phyloP scores from a whole-genome alignment of 1,140 invertebrate genomes.

The Saccostrea cuccullata region DNA sequence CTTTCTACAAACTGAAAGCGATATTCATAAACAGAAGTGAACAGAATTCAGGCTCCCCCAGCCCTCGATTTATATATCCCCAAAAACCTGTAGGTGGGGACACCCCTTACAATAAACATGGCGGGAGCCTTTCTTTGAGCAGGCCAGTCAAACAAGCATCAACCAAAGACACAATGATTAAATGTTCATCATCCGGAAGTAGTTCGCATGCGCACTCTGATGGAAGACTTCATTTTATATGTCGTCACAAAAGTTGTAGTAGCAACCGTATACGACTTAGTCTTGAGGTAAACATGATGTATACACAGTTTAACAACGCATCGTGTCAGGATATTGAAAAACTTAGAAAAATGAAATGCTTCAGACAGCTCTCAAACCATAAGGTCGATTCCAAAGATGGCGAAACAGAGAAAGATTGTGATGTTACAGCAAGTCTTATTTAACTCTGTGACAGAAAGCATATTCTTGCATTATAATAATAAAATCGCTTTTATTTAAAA shows the following conservation, averaged over 20 bases:
- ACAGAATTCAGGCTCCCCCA: conserved; percentile 16
- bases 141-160: conserved; percentile 45
- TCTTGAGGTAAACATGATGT: conserved; percentile 53
- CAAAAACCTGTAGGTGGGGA: conserved; percentile 54
- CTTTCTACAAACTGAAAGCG: conserved; percentile 59
- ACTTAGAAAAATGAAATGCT: conserved; percentile 36
- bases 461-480: too few species aligned
- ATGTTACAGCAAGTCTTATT: conserved; percentile 17
- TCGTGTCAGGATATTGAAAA: conserved; percentile 54
- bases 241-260: conserved; percentile 58
- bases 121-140: conserved; percentile 33
- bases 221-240: conserved; percentile 57
- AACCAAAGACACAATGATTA: conserved; percentile 55
- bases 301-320: conserved; percentile 53
- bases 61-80: conserved; percentile 54
- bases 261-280: conserved; percentile 51
- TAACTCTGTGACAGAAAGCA: not conserved
- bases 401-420: not conserved
- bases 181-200: conserved; percentile 42
- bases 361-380: conserved; percentile 4
- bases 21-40: conserved; percentile 56
- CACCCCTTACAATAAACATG: conserved; percentile 46
- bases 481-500: too few species aligned
- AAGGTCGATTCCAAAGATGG: not conserved
- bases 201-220: conserved; percentile 59